A percentile compares a stretch with the other conserved stretches of the same genome.
These are phyloP conservation scores for Solenopsis fugax DNA, from an alignment of 1,140 invertebrate species.

Conservation along the genomic window DNA sequence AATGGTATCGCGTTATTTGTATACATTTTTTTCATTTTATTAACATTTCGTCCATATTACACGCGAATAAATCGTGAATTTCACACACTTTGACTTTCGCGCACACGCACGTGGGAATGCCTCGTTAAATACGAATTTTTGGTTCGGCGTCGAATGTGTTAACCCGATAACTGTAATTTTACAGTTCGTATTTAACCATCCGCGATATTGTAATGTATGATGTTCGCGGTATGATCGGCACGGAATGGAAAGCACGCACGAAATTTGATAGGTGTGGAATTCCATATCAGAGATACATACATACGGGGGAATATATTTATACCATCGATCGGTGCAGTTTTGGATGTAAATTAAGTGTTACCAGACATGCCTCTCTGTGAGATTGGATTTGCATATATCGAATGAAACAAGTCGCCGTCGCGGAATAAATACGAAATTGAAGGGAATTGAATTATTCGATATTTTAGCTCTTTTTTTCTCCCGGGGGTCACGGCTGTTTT, in stretches of 20 bases:
- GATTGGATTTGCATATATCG: slow-evolving; percentile 32
- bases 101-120: neutral
- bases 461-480: neutral
- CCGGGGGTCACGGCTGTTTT: neutral
- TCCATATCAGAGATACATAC: slow-evolving; percentile 22
- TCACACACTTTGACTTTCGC: neutral
- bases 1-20: neutral
- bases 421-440: slow-evolving; percentile 44
- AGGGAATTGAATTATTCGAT: slow-evolving; percentile 48
- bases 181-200: slow-evolving; percentile 32
- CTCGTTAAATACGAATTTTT: slow-evolving; percentile 18
- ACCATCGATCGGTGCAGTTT: slow-evolving; percentile 39
- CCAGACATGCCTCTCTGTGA: slow-evolving; percentile 24
- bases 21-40: slow-evolving; percentile 13
- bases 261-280: slow-evolving; percentile 58
- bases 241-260: slow-evolving; percentile 41
- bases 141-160: neutral
- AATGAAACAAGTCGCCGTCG: slow-evolving; percentile 11
- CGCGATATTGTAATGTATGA: slow-evolving; percentile 43
- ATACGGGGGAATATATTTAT: slow-evolving; percentile 40
- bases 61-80: neutral
- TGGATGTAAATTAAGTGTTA: slow-evolving; percentile 59
- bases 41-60: neutral
- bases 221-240: slow-evolving; percentile 42
- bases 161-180: slow-evolving; percentile 55